A percentile compares a stretch with the other conserved stretches of the same genome.
phyloP scores from a whole-genome alignment of 1,140 invertebrate genomes.

The Leptopilina boulardi region DNA sequence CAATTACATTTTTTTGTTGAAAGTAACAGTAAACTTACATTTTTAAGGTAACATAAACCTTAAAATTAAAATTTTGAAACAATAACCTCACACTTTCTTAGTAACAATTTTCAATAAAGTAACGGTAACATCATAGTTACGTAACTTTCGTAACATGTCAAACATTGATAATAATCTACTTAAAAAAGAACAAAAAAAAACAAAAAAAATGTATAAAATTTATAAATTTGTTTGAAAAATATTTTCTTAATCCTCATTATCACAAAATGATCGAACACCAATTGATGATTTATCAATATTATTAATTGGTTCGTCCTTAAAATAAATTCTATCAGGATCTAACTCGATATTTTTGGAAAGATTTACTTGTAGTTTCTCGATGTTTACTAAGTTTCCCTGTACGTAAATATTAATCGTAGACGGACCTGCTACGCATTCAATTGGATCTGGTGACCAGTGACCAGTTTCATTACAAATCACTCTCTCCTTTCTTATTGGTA shows the following conservation, averaged over 20 bases:
- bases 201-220: too few relatives aligned
- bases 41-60: too few relatives aligned
- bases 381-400: constrained; percentile 49
- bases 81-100: too few relatives aligned
- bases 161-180: too few relatives aligned
- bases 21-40: too few relatives aligned
- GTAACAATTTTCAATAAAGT: too few relatives aligned
- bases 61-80: too few relatives aligned
- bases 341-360: constrained; percentile 38
- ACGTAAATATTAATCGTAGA: constrained; percentile 61
- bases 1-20: too few relatives aligned
- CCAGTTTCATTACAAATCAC: constrained; percentile 65
- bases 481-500: constrained; percentile 34
- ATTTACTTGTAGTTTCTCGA: constrained; percentile 24
- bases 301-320: constrained; percentile 29
- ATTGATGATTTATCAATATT: constrained; percentile 29
- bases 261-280: constrained; percentile 41
- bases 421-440: constrained; percentile 71
- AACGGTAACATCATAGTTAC: too few relatives aligned
- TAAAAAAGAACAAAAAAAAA: too few relatives aligned
- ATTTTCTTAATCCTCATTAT: background rate
- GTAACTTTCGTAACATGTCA: too few relatives aligned
- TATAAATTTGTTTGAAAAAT: too few relatives aligned
- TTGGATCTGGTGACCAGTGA: constrained; percentile 68
- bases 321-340: constrained; percentile 41